A percentile compares a stretch with the other conserved stretches of the same genome.
Evolutionary conservation across 2,113 vertebrate genomes (phyloP).

Genomic region (Nannospalax galili): DNA sequence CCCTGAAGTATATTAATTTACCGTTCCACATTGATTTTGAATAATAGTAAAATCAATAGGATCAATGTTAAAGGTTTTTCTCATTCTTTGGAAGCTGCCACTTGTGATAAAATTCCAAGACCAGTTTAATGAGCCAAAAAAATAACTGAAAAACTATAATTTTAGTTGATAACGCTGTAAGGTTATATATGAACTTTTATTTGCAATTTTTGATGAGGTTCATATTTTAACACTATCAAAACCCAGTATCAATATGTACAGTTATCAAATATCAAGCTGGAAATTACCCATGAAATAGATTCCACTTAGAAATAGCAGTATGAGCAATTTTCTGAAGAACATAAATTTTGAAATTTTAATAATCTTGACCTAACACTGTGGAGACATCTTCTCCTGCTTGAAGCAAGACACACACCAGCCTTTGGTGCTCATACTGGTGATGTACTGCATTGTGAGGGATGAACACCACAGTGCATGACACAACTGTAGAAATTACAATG

Average conservation of each 20-base stretch:
- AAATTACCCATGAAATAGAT: conserved; percentile 21
- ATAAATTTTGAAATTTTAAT: conserved; percentile 18
- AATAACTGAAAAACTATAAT: background rate
- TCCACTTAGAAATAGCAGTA: conserved; percentile 22
- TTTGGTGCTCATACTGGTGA: conserved; percentile 12
- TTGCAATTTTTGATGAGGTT: conserved; percentile 62
- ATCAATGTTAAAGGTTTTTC: background rate
- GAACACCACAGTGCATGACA: background rate
- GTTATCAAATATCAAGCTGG: background rate
- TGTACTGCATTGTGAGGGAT: background rate
- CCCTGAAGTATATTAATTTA: background rate
- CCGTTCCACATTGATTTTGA: background rate
- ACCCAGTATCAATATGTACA: background rate
- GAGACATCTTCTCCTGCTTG: conserved; percentile 56
- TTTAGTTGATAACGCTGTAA: conserved; percentile 3
- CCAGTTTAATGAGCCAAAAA: background rate
- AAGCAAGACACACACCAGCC: background rate
- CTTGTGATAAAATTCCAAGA: conserved; percentile 28
- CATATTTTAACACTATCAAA: conserved; percentile 49
- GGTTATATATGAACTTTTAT: conserved; percentile 8
- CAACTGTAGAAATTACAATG: conserved; percentile 1
- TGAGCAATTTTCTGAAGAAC: conserved; percentile 10
- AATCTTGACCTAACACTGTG: conserved; percentile 28
- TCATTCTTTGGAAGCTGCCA: conserved; percentile 3
- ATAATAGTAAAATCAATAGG: conserved; percentile 34